Evolutionary conservation across 2,888 invertebrate species (phyloP).

Genomic region (Nephrotoma flavescens): DNA sequence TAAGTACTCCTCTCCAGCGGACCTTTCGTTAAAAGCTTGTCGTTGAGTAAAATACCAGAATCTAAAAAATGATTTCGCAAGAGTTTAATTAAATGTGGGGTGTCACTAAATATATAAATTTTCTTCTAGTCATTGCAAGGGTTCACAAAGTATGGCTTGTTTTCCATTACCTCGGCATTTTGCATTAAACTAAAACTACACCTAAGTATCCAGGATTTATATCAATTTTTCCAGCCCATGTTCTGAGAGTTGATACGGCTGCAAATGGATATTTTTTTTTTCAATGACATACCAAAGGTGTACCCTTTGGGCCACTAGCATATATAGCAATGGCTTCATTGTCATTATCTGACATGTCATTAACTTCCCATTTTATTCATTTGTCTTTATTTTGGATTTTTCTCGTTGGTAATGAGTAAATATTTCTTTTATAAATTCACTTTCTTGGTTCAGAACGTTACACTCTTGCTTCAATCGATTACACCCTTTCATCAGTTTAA

Average conservation of each 20-base stretch:
- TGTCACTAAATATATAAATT: background rate
- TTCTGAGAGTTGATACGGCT: slow-evolving; percentile 2
- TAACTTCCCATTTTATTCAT: background rate
- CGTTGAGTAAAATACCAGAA: background rate
- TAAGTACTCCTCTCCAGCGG: no score
- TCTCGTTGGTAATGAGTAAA: background rate
- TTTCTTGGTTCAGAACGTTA: no score
- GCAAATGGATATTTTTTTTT: slow-evolving; percentile 4
- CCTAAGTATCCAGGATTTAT: slow-evolving; percentile 4
- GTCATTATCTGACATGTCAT: slow-evolving; percentile 5
- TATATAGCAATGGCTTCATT: slow-evolving; percentile 5
- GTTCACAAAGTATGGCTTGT: background rate
- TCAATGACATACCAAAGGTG: background rate
- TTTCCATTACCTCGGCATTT: background rate
- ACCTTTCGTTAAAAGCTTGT: background rate
- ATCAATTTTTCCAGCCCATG: slow-evolving; percentile 8
- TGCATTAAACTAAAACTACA: slow-evolving; percentile 2
- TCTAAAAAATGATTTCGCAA: background rate
- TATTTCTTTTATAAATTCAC: background rate
- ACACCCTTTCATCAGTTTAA: no score
- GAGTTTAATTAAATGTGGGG: no score
- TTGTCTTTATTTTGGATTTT: background rate
- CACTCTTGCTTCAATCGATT: no score
- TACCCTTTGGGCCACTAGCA: no score
- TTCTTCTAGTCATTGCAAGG: background rate